Conservation (phyloP, 2,888 invertebrate genomes). For the Aphidius colemani region DNA sequence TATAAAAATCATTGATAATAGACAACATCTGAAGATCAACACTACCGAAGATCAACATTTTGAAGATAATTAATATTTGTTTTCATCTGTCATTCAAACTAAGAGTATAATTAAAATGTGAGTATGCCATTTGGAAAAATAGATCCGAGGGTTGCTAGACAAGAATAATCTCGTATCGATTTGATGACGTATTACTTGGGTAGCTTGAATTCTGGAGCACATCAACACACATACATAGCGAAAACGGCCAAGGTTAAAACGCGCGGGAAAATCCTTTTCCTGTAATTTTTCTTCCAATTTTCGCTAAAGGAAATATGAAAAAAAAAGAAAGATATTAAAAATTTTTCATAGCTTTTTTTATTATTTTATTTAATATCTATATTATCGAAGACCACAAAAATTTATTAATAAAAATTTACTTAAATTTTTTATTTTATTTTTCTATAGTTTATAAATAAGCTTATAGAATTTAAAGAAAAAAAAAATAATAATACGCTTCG, state of each 20-base stretch:
- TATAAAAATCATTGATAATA: neutral
- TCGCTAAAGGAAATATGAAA: too few relatives aligned
- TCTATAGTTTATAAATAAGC: too few relatives aligned
- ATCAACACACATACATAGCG: neutral
- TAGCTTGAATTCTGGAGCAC: conserved; percentile 12
- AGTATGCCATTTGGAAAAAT: neutral
- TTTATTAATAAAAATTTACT: too few relatives aligned
- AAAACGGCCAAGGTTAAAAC: conserved; percentile 25
- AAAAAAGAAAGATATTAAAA: too few relatives aligned
- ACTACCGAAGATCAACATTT: conserved; percentile 18
- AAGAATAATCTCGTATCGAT: conserved; percentile 28
- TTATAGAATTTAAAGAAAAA: too few relatives aligned
- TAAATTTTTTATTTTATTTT: too few relatives aligned
- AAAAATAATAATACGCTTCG: too few relatives aligned
- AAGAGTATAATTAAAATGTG: neutral
- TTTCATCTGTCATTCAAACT: neutral
- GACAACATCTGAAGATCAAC: conserved; percentile 19
- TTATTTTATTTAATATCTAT: neutral
- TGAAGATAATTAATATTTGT: conserved; percentile 11
- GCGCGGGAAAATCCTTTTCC: conserved; percentile 4
- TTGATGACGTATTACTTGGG: conserved; percentile 10
- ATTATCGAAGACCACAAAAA: conserved; percentile 1
- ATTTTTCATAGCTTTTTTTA: neutral
- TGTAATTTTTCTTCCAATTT: neutral
- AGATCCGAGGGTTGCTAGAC: conserved; percentile 11